Percentiles rank a stretch among this genome's conserved stretches.
These are phyloP conservation scores for Choristoneura fumiferana DNA, from an alignment of 1,140 invertebrate genomes.

Conservation along the genomic window DNA sequence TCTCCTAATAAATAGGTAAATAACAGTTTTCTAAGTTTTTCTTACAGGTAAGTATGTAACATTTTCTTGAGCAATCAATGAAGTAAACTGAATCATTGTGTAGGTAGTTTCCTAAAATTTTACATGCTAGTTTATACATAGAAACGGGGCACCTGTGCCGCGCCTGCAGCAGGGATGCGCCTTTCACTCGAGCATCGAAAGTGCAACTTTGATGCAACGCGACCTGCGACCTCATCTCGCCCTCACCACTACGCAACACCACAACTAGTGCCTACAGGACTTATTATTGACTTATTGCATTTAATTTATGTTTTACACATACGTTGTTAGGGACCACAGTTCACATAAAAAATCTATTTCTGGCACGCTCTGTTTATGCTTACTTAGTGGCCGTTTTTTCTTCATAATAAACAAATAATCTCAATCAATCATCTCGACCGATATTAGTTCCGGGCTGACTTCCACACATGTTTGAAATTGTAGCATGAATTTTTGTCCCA, in stretches of 20 bases:
- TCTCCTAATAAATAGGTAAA: too few relatives aligned
- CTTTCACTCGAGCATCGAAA: constrained; percentile 70
- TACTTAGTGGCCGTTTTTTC: background rate
- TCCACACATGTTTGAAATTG: background rate
- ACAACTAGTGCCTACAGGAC: background rate
- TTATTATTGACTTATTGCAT: background rate
- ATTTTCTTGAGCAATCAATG: too few relatives aligned
- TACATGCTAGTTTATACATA: too few relatives aligned
- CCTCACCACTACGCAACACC: constrained; percentile 11
- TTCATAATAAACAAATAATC: background rate
- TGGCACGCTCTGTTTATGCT: background rate
- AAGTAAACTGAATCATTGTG: too few relatives aligned
- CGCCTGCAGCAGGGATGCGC: constrained; percentile 60
- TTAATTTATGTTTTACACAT: background rate
- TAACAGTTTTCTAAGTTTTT: too few relatives aligned
- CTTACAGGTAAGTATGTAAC: too few relatives aligned
- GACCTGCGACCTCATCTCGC: constrained; percentile 47
- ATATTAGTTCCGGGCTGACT: background rate
- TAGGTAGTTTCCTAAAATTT: too few relatives aligned
- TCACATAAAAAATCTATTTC: background rate
- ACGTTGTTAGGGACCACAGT: background rate
- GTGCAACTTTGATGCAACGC: constrained; percentile 61
- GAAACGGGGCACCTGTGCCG: constrained; percentile 20
- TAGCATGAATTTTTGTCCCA: background rate
- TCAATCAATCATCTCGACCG: background rate